Evolutionary conservation across 2,113 vertebrate species (phyloP).

Genomic region (Uropsilus gracilis): DNA sequence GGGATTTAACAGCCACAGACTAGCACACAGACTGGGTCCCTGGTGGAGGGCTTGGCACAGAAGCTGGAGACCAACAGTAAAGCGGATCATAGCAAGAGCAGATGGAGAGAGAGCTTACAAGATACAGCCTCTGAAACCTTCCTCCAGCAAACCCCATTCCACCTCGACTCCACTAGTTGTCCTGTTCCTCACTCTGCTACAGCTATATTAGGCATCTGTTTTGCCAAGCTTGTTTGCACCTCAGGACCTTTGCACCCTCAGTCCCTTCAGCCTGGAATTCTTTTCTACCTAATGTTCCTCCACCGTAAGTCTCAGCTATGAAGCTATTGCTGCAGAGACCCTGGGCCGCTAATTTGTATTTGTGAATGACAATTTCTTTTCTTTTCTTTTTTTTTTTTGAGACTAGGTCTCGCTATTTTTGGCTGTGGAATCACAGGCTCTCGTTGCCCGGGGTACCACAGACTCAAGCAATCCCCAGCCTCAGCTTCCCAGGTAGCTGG

Average conservation of each 20-base stretch:
- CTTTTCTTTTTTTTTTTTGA: too few species aligned
- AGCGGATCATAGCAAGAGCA: background rate
- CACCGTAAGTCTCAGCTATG: background rate
- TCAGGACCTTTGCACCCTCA: background rate
- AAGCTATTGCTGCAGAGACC: background rate
- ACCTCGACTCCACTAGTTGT: background rate
- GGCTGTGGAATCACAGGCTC: too few species aligned
- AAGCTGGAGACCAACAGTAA: background rate
- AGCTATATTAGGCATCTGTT: background rate
- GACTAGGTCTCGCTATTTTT: too few species aligned
- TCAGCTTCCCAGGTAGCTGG: too few species aligned
- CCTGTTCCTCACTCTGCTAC: background rate
- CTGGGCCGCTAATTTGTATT: background rate
- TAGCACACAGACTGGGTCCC: background rate
- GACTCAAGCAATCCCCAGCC: too few species aligned
- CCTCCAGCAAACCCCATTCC: background rate
- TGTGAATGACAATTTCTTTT: background rate
- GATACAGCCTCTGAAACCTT: background rate
- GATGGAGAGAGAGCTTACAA: background rate
- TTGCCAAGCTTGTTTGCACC: background rate
- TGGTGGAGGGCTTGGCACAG: background rate
- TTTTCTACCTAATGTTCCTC: background rate
- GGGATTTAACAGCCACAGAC: background rate
- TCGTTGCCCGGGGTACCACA: too few species aligned
- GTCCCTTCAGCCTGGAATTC: background rate